phyloP scores from a whole-genome alignment of 35 echinoderm and acorn worm genomes.

The Apostichopus parvimensis region DNA sequence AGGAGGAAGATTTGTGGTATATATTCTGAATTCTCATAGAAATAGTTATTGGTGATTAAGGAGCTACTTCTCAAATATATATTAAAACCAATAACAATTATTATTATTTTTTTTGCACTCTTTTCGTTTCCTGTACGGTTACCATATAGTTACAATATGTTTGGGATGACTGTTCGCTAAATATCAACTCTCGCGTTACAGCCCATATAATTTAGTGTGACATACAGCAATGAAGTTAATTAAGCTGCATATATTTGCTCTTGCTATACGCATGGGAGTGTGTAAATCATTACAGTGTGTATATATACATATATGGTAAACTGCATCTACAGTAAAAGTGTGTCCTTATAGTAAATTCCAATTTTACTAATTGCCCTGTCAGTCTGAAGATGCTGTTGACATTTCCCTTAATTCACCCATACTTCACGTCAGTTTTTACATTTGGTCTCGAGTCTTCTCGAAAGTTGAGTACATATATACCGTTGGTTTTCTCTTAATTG shows the following conservation, averaged over 20 bases:
- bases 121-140: too few species aligned
- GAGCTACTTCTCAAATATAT: too few species aligned
- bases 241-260: neutral
- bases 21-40: too few species aligned
- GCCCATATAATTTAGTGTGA: neutral
- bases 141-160: too few species aligned
- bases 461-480: neutral
- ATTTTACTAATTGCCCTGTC: slow-evolving; percentile 3
- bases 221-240: neutral
- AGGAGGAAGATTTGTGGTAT: too few species aligned
- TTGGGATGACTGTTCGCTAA: too few species aligned
- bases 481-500: too few species aligned
- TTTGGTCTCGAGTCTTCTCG: neutral
- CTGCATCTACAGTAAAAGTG: neutral
- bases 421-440: neutral
- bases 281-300: neutral
- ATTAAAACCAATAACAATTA: too few species aligned
- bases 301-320: neutral
- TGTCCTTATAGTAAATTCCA: neutral
- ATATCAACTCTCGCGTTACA: too few species aligned
- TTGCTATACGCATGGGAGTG: neutral
- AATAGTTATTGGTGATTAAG: too few species aligned
- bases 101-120: too few species aligned
- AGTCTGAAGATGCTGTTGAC: neutral
- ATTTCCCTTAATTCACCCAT: neutral